phyloP scores from a whole-genome alignment of 2,888 invertebrate genomes.

The Tinea pellionella region DNA sequence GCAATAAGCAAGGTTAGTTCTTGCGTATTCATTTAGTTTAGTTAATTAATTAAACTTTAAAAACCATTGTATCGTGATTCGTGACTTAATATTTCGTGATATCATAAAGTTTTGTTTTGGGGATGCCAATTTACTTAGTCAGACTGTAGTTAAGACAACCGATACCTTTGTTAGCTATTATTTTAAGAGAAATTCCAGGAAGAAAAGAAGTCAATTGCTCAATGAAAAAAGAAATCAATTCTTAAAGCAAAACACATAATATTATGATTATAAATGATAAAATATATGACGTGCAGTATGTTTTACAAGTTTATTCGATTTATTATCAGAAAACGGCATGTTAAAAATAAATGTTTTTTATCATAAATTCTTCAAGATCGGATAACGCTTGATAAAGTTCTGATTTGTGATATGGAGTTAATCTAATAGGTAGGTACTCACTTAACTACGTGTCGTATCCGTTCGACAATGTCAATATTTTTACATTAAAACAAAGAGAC shows the following conservation, averaged over 20 bases:
- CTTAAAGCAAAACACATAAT: not conserved
- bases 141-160: too few species aligned
- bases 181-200: too few species aligned
- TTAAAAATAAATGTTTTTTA: constrained; percentile 4
- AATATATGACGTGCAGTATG: not conserved
- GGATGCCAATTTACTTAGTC: too few species aligned
- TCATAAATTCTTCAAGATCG: not conserved
- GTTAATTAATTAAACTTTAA: too few species aligned
- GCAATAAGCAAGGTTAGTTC: too few species aligned
- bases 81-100: too few species aligned
- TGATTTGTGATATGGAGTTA: not conserved
- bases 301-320: constrained; percentile 3
- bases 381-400: not conserved
- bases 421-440: not conserved
- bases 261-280: constrained; percentile 5
- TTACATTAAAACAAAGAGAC: not conserved
- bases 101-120: too few species aligned
- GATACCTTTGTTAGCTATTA: too few species aligned
- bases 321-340: not conserved
- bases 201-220: not conserved
- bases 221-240: not conserved
- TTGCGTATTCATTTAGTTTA: too few species aligned
- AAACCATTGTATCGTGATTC: too few species aligned
- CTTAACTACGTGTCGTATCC: not conserved
- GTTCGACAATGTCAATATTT: not conserved